These are phyloP conservation scores for Hormiphora californensis DNA, from an alignment of 37 sponge, comb jelly and placozoan species.

Conservation along the genomic window DNA sequence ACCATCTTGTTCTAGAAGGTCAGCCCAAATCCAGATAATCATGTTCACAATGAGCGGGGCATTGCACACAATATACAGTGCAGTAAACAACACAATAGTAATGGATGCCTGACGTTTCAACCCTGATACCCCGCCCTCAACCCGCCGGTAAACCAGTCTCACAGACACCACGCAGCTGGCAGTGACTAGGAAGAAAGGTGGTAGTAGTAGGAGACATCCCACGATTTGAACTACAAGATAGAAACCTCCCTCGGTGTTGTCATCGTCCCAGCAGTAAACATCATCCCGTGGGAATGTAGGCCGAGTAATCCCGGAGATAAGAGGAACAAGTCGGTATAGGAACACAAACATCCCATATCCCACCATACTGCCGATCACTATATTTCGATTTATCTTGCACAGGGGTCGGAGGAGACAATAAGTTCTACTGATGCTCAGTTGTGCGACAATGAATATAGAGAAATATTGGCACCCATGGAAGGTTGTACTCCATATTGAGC, in stretches of 20 bases:
- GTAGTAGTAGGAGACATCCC: not conserved
- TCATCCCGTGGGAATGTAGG: not conserved
- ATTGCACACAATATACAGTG: not conserved
- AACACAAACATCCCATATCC: not conserved
- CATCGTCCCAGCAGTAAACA: not conserved
- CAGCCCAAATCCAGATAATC: not conserved
- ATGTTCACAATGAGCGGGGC: not conserved
- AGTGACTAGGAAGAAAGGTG: not conserved
- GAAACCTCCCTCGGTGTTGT: not conserved
- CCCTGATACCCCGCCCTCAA: not conserved
- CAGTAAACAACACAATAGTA: not conserved
- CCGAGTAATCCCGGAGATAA: not conserved
- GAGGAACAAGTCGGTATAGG: not conserved
- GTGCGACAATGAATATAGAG: not conserved
- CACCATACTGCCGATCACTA: not conserved
- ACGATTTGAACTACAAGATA: not conserved
- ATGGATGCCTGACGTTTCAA: not conserved
- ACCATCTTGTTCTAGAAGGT: too few species aligned
- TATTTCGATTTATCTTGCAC: not conserved
- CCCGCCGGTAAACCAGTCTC: not conserved
- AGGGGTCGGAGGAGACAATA: not conserved
- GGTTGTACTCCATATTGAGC: not conserved
- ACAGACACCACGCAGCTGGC: not conserved
- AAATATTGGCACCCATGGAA: not conserved
- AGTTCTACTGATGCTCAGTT: not conserved